Evolutionary conservation across 2,113 vertebrate species (phyloP).

Genomic region (Dunckerocampus dactyliophorus): DNA sequence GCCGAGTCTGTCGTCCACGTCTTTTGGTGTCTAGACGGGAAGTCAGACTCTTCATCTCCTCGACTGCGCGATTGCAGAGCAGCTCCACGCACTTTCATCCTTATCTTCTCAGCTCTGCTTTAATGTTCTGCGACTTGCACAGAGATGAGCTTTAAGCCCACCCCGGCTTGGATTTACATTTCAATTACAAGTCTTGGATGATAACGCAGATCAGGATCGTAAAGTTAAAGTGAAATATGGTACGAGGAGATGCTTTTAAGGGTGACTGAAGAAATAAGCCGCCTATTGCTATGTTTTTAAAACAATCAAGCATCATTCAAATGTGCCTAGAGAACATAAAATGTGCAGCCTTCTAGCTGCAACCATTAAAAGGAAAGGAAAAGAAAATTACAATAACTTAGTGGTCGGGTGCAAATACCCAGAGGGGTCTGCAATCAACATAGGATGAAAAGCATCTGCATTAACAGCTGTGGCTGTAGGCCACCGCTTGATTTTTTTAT

Average conservation of each 20-base stretch:
- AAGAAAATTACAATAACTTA: no score
- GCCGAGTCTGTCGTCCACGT: slow-evolving; percentile 13
- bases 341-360: no score
- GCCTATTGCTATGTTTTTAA: neutral
- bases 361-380: no score
- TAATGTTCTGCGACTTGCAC: slow-evolving; percentile 45
- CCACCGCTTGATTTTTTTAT: no score
- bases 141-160: slow-evolving; percentile 41
- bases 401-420: no score
- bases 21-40: slow-evolving; percentile 26
- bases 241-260: neutral
- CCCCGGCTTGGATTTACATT: slow-evolving; percentile 55
- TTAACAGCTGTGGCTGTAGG: no score
- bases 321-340: no score
- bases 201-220: slow-evolving; percentile 53
- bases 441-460: no score
- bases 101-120: slow-evolving; percentile 44
- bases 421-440: no score
- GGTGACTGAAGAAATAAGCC: neutral
- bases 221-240: slow-evolving; percentile 21
- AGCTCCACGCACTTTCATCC: slow-evolving; percentile 35
- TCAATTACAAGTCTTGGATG: slow-evolving; percentile 45
- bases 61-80: slow-evolving; percentile 12
- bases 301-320: neutral
- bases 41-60: slow-evolving; percentile 25